Base-by-base conservation (phyloP, 2,113 vertebrate genomes). In the Muscicapa adusta region DNA sequence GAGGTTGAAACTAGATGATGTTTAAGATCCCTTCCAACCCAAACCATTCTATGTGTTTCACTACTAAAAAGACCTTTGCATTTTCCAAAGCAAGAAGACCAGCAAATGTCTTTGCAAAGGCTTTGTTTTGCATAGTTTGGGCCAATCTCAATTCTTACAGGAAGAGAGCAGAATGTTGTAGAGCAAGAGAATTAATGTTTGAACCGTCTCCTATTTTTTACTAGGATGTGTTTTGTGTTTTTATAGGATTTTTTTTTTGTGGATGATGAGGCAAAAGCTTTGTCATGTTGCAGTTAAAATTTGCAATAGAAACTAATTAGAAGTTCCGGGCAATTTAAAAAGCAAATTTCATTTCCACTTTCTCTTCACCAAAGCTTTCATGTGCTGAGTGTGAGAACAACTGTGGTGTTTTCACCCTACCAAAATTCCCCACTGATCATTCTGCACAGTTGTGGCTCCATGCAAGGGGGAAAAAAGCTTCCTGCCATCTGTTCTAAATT, bases 401-500 rank as follows among this genome's bases (percentile, higher is more conserved):
- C 81, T 91, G 92, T 84, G 88, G 48, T 78, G 53, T 75, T 95
- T 93, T 94, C 47, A 72, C 73, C 67, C 91, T 92, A 94, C 91
- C 96, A 93, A 88, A 93, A 96, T 89, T 84, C 91, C 91, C 93
- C 65, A 89, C 94, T 84, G 89, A 96, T 95, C 94, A 54, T 91
- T 97, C 67, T 7, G 18, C 3, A 2, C 96, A 85, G 94, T 97
- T 94, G 96, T 84, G 94, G 89, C 93, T 96, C 84, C 89, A 75
- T 82, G 73, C 63, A 84, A 95, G 45, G 18, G 47, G 42, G 36
- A 2, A 18, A 53, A 84, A 92, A 84, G 66, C 82, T 96, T 92
- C 75, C 77, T 76, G 70, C 93, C 96, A 97, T 96, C 96, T 97
- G 96, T 97, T 97, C 86, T 76, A 83, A 93, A 89, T 97, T 96